Evolutionary conservation across 2,888 invertebrate species (phyloP), one percentile per base, ranked within the genome.

Genomic region (Sphinx pinastri): DNA sequence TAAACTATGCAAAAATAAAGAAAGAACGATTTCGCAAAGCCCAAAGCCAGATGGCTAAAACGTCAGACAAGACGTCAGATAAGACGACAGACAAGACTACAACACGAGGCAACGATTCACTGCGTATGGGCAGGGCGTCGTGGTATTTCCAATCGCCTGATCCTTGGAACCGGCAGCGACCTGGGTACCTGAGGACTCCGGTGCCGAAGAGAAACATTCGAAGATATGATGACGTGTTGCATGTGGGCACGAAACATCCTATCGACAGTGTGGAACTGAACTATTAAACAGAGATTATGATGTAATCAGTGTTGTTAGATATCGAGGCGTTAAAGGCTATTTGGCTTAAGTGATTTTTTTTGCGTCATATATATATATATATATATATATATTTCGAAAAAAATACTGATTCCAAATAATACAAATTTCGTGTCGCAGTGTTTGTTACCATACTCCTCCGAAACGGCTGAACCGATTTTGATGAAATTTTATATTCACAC

Each of bases 21-120:
- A 52, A 60, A 19, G 66, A 52, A 14, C 73, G 13, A 51, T 14
- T 19, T 49, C 51, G 6, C 47, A 19, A 3, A 45, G 25, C 19
- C 2, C 10, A 55, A 19, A 19, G 19, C 8, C 3, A 55, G 10
- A 19, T 19, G 55, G 19, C 10, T 2, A 55, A 19, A 55, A 19
- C 19, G n/a, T 55, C 55, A 49, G 45, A 72, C 54, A 25, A n/a
- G n/a, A n/a, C n/a, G n/a, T n/a, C n/a, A n/a, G n/a, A n/a, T n/a
- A n/a, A n/a, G n/a, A n/a, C n/a, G 68, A 16, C 19, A 78, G 58
- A 68, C 66, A 63, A 68, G 73, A 73, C 68, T 57, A 16, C 47
- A 7, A n/a, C 47, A 19, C 19, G 8, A 60, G 47, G 4, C 16
- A 60, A 63, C 11, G 13, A 63, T 10, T 13, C 49, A 19, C 19